phyloP scores from a whole-genome alignment of 2,888 invertebrate species.

The Epirrhoe tristata region DNA sequence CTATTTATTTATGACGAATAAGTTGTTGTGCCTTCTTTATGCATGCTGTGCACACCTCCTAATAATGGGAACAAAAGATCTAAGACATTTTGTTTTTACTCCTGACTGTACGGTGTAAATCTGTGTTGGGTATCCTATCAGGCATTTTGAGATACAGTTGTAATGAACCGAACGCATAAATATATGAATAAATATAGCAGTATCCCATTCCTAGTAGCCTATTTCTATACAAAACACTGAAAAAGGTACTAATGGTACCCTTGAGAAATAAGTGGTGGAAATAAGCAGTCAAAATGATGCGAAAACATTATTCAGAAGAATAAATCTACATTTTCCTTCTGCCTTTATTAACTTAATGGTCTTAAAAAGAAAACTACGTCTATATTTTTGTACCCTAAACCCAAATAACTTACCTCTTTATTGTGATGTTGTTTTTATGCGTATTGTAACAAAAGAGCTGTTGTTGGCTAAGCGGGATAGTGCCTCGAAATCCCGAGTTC shows the following conservation, averaged over 20 bases:
- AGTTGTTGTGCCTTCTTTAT: too few species aligned
- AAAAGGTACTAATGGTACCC: not conserved
- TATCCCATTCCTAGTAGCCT: not conserved
- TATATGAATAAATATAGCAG: too few species aligned
- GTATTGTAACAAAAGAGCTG: not conserved
- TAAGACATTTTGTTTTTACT: too few species aligned
- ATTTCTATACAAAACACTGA: not conserved
- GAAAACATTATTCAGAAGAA: constrained; percentile 6
- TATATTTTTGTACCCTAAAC: constrained; percentile 1
- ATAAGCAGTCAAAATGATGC: constrained; percentile 6
- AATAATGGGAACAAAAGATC: too few species aligned
- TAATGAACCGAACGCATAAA: too few species aligned
- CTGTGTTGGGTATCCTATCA: too few species aligned
- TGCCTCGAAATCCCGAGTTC: too few species aligned
- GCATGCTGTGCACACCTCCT: too few species aligned
- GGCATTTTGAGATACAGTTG: too few species aligned
- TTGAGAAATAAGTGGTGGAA: not conserved
- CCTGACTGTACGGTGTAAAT: too few species aligned
- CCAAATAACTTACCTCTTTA: not conserved
- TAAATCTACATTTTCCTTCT: constrained; percentile 4
- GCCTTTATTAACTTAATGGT: constrained; percentile 9
- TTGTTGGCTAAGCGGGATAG: too few species aligned
- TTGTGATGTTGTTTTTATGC: not conserved
- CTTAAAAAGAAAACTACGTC: constrained; percentile 6
- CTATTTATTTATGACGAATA: too few species aligned